Base-by-base conservation (phyloP, 2,888 invertebrate species). In the Achlya flavicornis region DNA sequence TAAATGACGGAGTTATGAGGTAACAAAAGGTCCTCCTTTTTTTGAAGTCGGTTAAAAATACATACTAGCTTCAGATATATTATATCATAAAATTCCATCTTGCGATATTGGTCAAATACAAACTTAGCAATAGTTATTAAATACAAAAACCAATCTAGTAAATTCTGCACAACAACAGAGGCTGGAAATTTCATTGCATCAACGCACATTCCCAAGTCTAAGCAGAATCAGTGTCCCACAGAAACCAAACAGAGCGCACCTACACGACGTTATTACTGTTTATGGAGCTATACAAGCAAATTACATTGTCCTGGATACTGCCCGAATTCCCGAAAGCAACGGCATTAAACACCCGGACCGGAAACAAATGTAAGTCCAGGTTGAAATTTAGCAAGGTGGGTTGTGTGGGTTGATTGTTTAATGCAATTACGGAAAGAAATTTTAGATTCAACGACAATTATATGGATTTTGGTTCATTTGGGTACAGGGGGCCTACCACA, bases 261-360 rank as follows among this genome's bases (percentile, higher is more conserved):
- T 58, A 14, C 32, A 10, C 53, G n/a, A 12, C n/a, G 35, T 58
- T 32, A 58, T 58, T 58, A 33, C 58, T 58, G 33, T 58, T 58
- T 35, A 58, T 58, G 8, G 32, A 58, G 58, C 58, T 58, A 58
- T 58, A 58, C 58, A 58, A 58, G 58, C 58, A 58, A 58, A 58
- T 58, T 58, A 58, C 58, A 53, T 58, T 33, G 58, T 35, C 35
- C 35, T 8, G 53, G 53, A 53, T 53, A 19, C 19, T 53, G 53
- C n/a, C 19, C 53, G 53, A 53, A 53, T 53, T 53, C 53, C 16
- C 53, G 8, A 19, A n/a, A 53, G 53, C n/a, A 19, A 53, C 53
- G 19, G 53, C 19, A 53, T 53, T 53, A 53, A 19, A 53, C 53
- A 53, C 53, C 53, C 53, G 19, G 53, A 53, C 8, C 4, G 53